phyloP scores from a whole-genome alignment of 2,113 vertebrate genomes.

The Tauraco erythrolophus region DNA sequence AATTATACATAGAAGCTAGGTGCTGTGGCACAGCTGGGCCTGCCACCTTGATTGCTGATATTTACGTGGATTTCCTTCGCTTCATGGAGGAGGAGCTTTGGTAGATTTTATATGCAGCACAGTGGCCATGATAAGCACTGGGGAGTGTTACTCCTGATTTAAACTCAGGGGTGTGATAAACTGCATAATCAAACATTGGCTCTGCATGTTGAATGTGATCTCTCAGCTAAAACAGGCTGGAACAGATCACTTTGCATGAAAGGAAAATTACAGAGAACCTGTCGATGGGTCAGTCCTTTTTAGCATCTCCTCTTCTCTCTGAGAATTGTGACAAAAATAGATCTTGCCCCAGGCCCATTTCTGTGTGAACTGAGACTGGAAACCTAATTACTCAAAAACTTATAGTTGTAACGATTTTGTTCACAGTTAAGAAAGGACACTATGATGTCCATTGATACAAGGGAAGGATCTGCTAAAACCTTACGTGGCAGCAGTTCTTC shows the following conservation, averaged over 20 bases:
- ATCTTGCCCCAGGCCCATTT: background rate
- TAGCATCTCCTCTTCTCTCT: background rate
- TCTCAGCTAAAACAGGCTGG: background rate
- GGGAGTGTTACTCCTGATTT: slow-evolving; percentile 42
- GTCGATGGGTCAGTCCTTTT: background rate
- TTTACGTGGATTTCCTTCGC: background rate
- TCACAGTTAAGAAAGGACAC: background rate
- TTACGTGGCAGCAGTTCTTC: background rate
- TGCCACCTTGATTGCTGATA: background rate
- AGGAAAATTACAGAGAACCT: background rate
- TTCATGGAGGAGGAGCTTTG: background rate
- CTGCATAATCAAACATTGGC: background rate
- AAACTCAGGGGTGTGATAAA: slow-evolving; percentile 49
- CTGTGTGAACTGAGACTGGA: background rate
- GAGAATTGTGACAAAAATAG: background rate
- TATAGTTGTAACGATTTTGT: background rate
- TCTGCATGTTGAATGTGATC: background rate
- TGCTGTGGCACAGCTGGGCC: background rate
- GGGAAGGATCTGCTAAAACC: background rate
- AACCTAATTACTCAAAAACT: background rate
- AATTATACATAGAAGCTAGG: background rate
- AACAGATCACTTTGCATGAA: background rate
- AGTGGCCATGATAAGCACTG: background rate
- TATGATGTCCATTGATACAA: background rate
- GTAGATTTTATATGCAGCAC: background rate